Evolutionary conservation across 1,140 invertebrate species (phyloP), one percentile per base, ranked within the genome.

Genomic region (Himalopsyche phryganea): DNA sequence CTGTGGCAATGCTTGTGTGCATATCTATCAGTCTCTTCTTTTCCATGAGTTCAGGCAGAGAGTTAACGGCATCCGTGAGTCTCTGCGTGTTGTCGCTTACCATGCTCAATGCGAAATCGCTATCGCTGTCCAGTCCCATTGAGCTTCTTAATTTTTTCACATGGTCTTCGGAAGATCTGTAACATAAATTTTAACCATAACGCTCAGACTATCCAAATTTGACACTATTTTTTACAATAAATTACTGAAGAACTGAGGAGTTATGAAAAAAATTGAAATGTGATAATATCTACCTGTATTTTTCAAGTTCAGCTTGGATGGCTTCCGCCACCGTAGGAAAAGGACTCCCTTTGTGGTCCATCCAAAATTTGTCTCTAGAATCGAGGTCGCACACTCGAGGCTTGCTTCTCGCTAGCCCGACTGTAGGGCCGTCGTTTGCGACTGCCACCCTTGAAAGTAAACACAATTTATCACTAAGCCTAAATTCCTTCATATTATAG

Each of bases 281-380:
- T n/a, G n/a, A n/a, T n/a, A n/a, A n/a, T 19, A 20, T 4, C 17
- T 48, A 55, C 53, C 53, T 56, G 35, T 98, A 98, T 45, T 91
- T 89, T 74, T 99, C 97, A 53, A 99, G 73, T 76, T 98, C 94
- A 76, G 96, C 93, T 73, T 99, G 96, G 64, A 99, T 96, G 14
- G 96, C 92, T 79, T 99, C 97, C 6, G 97, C 97, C 2, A 99
- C 96, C 13, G 85, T 88, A 0, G 97, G 97, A 71, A 99, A 99
- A 0, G 97, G 96, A 69, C 92, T 95, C 14, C 96, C 92, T 78
- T 96, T 98, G 67, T 98, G 92, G 57, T 85, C 83, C 33, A 78
- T 78, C 96, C 96, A 99, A 72, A 98, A 93, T 56, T 87, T 87
- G 74, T 98, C 97, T 45, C 80, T 87, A 13, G 84, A 80, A 70